Conservation (phyloP, 2,113 vertebrate genomes). For the Nyctereutes procyonoides region DNA sequence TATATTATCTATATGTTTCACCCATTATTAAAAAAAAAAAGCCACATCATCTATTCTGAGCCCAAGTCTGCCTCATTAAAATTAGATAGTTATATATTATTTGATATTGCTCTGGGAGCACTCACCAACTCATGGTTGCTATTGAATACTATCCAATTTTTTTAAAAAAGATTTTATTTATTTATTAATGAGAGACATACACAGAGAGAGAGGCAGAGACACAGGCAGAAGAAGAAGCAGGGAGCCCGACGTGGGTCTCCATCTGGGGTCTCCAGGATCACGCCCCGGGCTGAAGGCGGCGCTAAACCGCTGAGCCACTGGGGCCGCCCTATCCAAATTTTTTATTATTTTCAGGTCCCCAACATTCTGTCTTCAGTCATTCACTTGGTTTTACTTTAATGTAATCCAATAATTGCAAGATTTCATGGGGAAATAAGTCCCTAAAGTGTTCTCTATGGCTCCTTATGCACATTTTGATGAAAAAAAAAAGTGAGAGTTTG, state of each 20-base stretch:
- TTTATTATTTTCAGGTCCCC: conserved; percentile 45
- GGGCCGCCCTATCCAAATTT: no score
- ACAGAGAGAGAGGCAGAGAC: no score
- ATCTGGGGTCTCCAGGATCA: no score
- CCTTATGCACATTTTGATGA: not conserved
- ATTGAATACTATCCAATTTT: conserved; percentile 18
- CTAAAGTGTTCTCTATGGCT: not conserved
- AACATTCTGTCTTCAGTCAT: not conserved
- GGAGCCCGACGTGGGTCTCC: no score
- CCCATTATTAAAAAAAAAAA: conserved; percentile 59
- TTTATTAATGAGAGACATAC: no score
- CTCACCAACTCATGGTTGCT: not conserved
- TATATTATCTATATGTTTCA: conserved; percentile 58
- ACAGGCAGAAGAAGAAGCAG: no score
- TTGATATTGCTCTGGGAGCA: conserved; percentile 55
- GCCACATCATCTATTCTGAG: conserved; percentile 27
- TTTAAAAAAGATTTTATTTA: not conserved
- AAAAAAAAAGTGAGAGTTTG: accelerated
- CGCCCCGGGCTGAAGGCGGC: no score
- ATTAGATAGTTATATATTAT: conserved; percentile 72
- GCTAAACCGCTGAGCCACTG: no score
- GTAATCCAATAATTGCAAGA: not conserved
- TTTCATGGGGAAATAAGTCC: not conserved
- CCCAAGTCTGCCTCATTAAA: conserved; percentile 53
- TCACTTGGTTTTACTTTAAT: conserved; percentile 31